Evolutionary conservation across 1,140 invertebrate genomes (phyloP).

Genomic region (Cataglyphis hispanica): DNA sequence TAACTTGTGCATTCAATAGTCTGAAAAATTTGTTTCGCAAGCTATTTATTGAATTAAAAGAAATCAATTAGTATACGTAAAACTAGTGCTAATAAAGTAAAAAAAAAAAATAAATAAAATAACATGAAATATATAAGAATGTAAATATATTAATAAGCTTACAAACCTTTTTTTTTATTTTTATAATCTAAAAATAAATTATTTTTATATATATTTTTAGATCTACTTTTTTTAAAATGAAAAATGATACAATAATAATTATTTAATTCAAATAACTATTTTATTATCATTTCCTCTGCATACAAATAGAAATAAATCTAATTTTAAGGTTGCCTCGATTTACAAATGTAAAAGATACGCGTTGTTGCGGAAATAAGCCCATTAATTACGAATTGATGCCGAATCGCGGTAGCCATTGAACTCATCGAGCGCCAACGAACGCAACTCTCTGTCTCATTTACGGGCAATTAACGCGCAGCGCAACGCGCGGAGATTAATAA

Average conservation of each 20-base stretch:
- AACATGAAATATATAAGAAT: background rate
- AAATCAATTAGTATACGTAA: background rate
- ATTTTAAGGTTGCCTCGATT: background rate
- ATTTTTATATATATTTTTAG: no score
- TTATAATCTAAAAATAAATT: no score
- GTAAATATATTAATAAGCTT: background rate
- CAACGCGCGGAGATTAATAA: constrained; percentile 63
- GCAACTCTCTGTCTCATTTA: constrained; percentile 60
- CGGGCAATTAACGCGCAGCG: constrained; percentile 54
- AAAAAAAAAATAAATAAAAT: background rate
- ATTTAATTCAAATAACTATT: constrained; percentile 7
- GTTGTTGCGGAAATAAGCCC: constrained; percentile 44
- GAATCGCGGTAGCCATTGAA: constrained; percentile 48
- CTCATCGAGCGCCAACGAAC: constrained; percentile 53
- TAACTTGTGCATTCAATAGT: background rate
- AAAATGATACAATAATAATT: background rate
- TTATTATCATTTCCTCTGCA: background rate
- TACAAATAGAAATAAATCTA: background rate
- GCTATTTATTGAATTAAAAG: constrained; percentile 1
- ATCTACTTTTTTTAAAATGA: background rate
- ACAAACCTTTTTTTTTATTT: background rate
- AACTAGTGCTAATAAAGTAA: background rate
- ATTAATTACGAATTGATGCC: constrained; percentile 57
- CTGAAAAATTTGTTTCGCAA: background rate
- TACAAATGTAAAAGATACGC: constrained; percentile 35